Percentiles rank a stretch among this genome's conserved stretches.
Conservation (phyloP, 2,797 vertebrate species). For the Scolopax rusticola region DNA sequence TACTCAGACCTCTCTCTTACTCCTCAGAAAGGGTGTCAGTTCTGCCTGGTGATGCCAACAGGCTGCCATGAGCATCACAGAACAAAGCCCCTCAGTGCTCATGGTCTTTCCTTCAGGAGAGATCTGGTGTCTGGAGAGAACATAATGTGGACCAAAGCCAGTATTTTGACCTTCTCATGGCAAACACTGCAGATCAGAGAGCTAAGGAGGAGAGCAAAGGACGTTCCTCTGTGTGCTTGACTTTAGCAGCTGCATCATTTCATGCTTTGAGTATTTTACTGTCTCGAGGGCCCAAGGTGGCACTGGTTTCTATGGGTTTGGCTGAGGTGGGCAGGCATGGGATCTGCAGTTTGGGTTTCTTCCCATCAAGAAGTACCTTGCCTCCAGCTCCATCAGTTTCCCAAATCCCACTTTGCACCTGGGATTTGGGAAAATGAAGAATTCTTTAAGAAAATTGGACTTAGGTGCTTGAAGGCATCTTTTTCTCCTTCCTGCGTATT, state of each 20-base stretch:
- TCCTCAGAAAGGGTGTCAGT: not conserved
- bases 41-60: not conserved
- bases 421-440: not conserved
- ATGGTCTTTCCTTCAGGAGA: not conserved
- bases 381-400: not conserved
- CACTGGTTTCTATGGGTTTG: not conserved
- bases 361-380: not conserved
- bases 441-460: not conserved
- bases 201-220: not conserved
- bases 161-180: not conserved
- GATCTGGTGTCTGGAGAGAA: not conserved
- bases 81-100: not conserved
- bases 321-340: not conserved
- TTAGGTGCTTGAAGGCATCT: not conserved
- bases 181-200: not conserved
- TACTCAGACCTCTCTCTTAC: not conserved
- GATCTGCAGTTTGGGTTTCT: not conserved
- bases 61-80: not conserved
- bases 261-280: not conserved
- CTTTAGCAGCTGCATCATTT: not conserved
- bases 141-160: not conserved
- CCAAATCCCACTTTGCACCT: not conserved
- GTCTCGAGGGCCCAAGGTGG: accelerated
- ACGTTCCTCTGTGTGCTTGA: not conserved
- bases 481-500: not conserved